Evolutionary conservation across 2,797 vertebrate species (phyloP).

Genomic region (Pterois miles): DNA sequence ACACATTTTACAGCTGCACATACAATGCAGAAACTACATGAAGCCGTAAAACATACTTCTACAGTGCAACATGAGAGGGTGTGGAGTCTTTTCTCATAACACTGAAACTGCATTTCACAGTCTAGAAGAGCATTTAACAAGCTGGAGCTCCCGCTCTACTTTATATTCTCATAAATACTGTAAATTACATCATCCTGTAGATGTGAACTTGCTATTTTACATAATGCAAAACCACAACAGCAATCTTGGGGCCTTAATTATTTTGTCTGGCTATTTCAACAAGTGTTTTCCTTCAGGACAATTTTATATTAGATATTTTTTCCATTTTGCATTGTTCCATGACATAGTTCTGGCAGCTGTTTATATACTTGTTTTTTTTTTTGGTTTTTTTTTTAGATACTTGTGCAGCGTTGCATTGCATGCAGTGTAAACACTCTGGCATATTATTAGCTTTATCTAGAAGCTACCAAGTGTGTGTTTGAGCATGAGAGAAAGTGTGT

Average conservation of each 20-base stretch:
- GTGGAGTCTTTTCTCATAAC: slow-evolving; percentile 2
- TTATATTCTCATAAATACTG: not conserved
- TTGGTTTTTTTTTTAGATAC: not conserved
- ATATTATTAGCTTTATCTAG: slow-evolving; percentile 46
- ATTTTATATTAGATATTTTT: not conserved
- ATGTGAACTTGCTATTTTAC: not conserved
- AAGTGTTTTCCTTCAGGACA: slow-evolving; percentile 5
- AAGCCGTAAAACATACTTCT: not conserved
- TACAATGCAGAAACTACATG: not conserved
- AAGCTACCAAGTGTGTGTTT: slow-evolving; percentile 3
- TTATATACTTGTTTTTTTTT: no score
- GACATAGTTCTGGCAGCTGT: not conserved
- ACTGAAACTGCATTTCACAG: not conserved
- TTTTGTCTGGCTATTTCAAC: not conserved
- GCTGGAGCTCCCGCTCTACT: not conserved
- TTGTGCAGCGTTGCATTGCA: slow-evolving; percentile 3
- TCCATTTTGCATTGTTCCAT: not conserved
- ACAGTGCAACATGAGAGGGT: not conserved
- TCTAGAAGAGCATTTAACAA: slow-evolving; percentile 4
- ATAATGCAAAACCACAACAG: not conserved
- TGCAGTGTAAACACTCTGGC: slow-evolving; percentile 23
- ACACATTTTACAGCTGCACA: not conserved
- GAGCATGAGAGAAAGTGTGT: not conserved
- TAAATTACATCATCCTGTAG: not conserved
- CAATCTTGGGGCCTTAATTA: not conserved